phyloP scores from a whole-genome alignment of 2,113 vertebrate genomes.

The Arenaria interpres region DNA sequence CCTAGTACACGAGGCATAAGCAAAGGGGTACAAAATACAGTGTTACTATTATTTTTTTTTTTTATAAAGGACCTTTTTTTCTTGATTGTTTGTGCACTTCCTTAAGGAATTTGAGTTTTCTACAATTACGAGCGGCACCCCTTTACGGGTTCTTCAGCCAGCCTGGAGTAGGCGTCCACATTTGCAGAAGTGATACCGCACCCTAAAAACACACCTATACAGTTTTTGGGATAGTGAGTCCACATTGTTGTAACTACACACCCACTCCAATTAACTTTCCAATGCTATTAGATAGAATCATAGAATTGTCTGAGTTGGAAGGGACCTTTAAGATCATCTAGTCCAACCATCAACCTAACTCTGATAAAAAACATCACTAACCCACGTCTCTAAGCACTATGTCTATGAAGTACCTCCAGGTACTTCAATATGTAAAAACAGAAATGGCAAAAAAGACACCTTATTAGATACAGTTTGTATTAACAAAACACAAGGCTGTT shows the following conservation, averaged over 20 bases:
- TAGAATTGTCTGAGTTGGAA: too few relatives aligned
- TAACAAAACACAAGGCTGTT: neutral
- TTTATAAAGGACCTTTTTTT: neutral
- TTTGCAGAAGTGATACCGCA: neutral
- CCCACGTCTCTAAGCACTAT: too few relatives aligned
- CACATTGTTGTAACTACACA: neutral
- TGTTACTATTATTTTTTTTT: neutral
- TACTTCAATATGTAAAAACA: neutral
- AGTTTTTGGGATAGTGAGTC: neutral
- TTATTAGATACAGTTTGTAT: neutral
- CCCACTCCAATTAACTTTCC: neutral
- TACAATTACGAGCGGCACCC: neutral
- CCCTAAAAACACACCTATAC: neutral
- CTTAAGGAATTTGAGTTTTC: neutral
- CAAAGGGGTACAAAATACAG: neutral
- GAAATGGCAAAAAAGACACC: neutral
- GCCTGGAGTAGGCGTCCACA: rapidly evolving
- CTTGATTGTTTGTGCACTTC: neutral
- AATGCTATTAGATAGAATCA: neutral
- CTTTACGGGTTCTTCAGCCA: neutral
- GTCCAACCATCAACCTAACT: too few relatives aligned
- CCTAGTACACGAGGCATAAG: neutral
- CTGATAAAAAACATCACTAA: too few relatives aligned
- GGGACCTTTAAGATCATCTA: too few relatives aligned
- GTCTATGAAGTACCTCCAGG: too few relatives aligned